Evolutionary conservation across 2,888 invertebrate species (phyloP), one percentile per base, ranked within the genome.

Genomic region (Hypomecis punctinalis): DNA sequence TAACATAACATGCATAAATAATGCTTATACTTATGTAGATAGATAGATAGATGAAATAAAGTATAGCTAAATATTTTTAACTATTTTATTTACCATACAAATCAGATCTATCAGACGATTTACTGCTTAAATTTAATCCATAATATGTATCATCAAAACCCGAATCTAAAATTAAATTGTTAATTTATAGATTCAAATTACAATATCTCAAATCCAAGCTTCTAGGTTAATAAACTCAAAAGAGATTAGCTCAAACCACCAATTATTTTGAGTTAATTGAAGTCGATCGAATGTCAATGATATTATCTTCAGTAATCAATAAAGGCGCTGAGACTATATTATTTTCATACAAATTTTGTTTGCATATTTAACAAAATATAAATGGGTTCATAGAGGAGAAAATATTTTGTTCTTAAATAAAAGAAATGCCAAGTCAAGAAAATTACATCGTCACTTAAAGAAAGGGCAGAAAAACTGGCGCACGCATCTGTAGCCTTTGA

Each of bases 401-500:
- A 23, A 23, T 23, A 23, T 23, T n/a, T 23, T 23, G 23, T 7
- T 37, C 11, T n/a, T n/a, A 4, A 5, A 10, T 5, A 0, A n/a
- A 10, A 40, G 10, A 40, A 42, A 40, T 3, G 6, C 3, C 8
- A 47, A 47, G 9, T 35, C 6, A 47, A 49, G 49, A 35, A 11
- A 35, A 54, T 54, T 11, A 43, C 11, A 5, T 1, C 9, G 11
- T 54, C 43, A 54, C 9, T 46, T 8, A 11, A 7, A 10, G 11
- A 46, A 43, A 52, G 8, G 49, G n/a, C 36, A 46, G 54, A 43
- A 58, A 35, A 58, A 58, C 11, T 49, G n/a, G 39, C 48, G 10
- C 55, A 54, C 54, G 55, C 54, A 69, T 63, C 58, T 66, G 70
- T 67, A 64, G 70, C 66, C 42, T 73, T 69, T 75, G 75, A 77